A percentile compares a stretch with the other conserved stretches of the same genome.
Evolutionary conservation across 1,140 invertebrate species (phyloP).

Genomic region (Homarus americanus): DNA sequence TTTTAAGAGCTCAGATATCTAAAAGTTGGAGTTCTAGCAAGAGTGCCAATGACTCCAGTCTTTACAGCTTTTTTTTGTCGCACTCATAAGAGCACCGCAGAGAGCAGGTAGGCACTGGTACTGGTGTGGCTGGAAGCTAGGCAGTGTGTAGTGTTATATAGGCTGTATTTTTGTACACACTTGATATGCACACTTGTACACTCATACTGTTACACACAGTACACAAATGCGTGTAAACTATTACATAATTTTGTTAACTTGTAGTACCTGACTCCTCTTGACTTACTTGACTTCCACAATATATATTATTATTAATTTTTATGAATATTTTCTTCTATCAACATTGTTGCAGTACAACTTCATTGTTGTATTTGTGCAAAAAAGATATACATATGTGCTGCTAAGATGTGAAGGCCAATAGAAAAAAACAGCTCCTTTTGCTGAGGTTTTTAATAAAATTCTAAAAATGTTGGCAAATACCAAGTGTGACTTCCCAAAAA

Average conservation of each 20-base stretch:
- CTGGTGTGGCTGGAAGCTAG: slow-evolving; percentile 35
- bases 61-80: slow-evolving; percentile 33
- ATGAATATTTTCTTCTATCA: neutral
- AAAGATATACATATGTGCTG: neutral
- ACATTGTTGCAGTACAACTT: neutral
- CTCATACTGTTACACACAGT: slow-evolving; percentile 14
- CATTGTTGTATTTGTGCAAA: neutral
- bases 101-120: slow-evolving; percentile 24
- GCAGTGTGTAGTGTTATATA: slow-evolving; percentile 43
- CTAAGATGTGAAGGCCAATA: neutral
- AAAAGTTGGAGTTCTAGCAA: slow-evolving; percentile 42
- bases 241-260: neutral
- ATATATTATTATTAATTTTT: neutral
- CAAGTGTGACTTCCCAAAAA: neutral
- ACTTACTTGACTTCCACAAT: neutral
- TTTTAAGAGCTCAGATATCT: slow-evolving; percentile 58
- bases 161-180: slow-evolving; percentile 60
- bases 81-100: slow-evolving; percentile 29
- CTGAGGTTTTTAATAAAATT: too few relatives aligned
- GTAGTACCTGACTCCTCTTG: slow-evolving; percentile 6
- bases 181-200: slow-evolving; percentile 19
- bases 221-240: neutral
- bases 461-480: neutral
- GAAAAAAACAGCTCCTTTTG: neutral
- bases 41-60: slow-evolving; percentile 11